These are phyloP conservation scores for Himalopsyche kuldschensis DNA, from an alignment of 2,888 invertebrate genomes.

Conservation along the genomic window DNA sequence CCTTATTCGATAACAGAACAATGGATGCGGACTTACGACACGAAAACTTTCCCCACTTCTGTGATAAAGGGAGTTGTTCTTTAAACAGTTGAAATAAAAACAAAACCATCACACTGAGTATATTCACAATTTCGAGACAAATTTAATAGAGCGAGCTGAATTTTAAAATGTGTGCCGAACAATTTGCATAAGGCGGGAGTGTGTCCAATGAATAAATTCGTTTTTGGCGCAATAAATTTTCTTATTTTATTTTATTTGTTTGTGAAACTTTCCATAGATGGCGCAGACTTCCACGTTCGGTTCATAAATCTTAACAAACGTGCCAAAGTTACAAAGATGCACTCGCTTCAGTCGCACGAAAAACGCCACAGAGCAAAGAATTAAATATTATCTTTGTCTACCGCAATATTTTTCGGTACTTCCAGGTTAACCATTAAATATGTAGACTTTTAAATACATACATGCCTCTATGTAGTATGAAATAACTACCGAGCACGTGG, in stretches of 20 bases:
- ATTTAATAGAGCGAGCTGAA: background rate
- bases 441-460: too few species aligned
- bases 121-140: background rate
- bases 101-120: too few species aligned
- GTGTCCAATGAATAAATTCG: background rate
- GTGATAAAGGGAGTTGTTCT: too few species aligned
- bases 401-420: background rate
- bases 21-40: too few species aligned
- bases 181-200: background rate
- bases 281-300: constrained; percentile 1
- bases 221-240: background rate
- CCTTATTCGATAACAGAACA: too few species aligned
- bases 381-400: too few species aligned
- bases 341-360: background rate
- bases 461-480: too few species aligned
- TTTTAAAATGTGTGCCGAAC: background rate
- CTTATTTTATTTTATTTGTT: background rate
- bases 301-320: constrained; percentile 5
- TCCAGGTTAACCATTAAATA: background rate
- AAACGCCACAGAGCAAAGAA: background rate
- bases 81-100: too few species aligned
- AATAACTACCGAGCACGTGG: too few species aligned
- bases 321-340: constrained; percentile 3
- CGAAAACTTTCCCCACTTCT: too few species aligned
- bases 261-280: background rate